Evolutionary conservation across 2,113 vertebrate species (phyloP).

Genomic region (Cryptomyrus ogoouensis): DNA sequence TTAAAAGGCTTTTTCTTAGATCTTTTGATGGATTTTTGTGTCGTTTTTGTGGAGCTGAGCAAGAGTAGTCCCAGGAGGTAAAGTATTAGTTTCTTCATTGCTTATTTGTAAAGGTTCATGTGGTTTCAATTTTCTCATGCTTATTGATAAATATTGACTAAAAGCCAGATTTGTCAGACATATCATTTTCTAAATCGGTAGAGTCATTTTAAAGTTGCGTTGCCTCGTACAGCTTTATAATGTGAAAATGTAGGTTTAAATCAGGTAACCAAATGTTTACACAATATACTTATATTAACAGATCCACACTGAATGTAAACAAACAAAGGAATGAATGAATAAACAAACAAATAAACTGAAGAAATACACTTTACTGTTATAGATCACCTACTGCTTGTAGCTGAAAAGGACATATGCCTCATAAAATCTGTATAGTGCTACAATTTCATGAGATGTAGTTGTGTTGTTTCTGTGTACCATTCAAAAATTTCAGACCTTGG

Average conservation of each 20-base stretch:
- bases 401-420: not conserved
- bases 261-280: constrained; percentile 52
- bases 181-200: not conserved
- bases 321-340: constrained; percentile 12
- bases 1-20: constrained; percentile 7
- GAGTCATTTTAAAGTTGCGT: not conserved
- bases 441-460: not conserved
- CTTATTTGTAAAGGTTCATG: constrained; percentile 20
- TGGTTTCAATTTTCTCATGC: constrained; percentile 39
- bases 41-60: not conserved
- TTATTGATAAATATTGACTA: constrained; percentile 44
- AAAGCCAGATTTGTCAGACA: constrained; percentile 40
- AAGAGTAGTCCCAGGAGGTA: not conserved
- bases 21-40: not conserved
- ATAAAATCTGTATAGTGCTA: not conserved
- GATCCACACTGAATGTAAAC: constrained; percentile 29
- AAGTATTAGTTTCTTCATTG: not conserved
- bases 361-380: not conserved
- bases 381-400: not conserved
- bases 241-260: constrained; percentile 14
- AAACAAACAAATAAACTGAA: constrained; percentile 11
- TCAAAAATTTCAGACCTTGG: not conserved
- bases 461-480: not conserved
- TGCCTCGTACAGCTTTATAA: not conserved
- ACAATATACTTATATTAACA: constrained; percentile 41